Conservation (phyloP, 1,140 invertebrate species). For the Cheumatopsyche charites region DNA sequence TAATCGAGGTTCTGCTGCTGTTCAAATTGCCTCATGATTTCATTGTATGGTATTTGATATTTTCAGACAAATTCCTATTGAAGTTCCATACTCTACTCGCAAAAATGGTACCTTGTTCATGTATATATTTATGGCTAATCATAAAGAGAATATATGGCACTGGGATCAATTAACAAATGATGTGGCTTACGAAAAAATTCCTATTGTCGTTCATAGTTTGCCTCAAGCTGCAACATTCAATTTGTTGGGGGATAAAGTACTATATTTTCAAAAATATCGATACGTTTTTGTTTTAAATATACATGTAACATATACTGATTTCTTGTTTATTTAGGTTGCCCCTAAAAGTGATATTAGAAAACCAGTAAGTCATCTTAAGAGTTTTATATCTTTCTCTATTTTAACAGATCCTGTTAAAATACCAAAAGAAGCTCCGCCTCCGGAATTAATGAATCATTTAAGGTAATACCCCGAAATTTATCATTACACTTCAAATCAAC, state of each 20-base stretch:
- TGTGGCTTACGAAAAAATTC: constrained; percentile 65
- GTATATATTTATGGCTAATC: constrained; percentile 66
- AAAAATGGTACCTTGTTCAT: constrained; percentile 80
- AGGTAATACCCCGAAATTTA: too few species aligned
- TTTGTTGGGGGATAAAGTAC: constrained; percentile 67
- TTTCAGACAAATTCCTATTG: constrained; percentile 61
- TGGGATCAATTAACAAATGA: constrained; percentile 62
- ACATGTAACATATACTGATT: not conserved
- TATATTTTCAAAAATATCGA: constrained; percentile 45
- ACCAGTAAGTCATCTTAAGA: constrained; percentile 64
- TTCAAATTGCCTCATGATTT: too few species aligned
- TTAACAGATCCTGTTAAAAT: constrained; percentile 69
- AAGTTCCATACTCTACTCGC: constrained; percentile 71
- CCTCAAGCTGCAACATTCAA: constrained; percentile 79
- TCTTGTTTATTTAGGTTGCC: constrained; percentile 6
- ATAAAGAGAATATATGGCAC: constrained; percentile 58
- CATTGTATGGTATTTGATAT: constrained; percentile 43
- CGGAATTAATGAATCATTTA: constrained; percentile 64
- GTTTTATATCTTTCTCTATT: constrained; percentile 66
- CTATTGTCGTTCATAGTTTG: constrained; percentile 71
- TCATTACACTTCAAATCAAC: not conserved
- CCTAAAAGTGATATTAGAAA: not conserved
- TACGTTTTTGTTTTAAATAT: constrained; percentile 13
- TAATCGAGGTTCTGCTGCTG: too few species aligned
- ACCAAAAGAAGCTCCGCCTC: constrained; percentile 65